Conservation (phyloP, 1,140 invertebrate genomes). For the Drosophila eugracilis region DNA sequence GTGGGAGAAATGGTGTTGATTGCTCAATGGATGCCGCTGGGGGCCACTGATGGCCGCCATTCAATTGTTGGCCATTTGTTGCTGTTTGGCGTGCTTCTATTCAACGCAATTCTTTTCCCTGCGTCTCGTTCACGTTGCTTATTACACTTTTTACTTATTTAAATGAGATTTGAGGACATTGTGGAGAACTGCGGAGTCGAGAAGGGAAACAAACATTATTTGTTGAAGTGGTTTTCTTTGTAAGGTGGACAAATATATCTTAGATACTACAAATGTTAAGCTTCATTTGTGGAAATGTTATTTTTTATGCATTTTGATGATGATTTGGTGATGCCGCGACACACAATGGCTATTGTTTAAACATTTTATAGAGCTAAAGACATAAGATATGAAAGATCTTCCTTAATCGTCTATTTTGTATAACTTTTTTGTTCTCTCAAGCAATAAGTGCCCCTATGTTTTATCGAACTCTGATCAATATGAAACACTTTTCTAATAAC, state of each 20-base stretch:
- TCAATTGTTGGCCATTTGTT: conserved; percentile 85
- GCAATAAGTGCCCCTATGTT: too few species aligned
- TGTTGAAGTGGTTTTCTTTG: conserved; percentile 9
- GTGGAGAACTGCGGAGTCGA: conserved; percentile 30
- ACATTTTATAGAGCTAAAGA: too few species aligned
- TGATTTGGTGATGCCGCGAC: background rate
- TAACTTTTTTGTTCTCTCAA: too few species aligned
- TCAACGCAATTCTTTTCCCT: conserved; percentile 17
- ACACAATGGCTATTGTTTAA: too few species aligned
- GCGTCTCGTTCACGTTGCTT: conserved; percentile 23
- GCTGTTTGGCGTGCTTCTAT: conserved; percentile 38
- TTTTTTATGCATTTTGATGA: background rate
- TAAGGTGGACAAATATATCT: too few species aligned
- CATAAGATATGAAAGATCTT: too few species aligned
- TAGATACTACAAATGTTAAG: too few species aligned
- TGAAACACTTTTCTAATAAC: too few species aligned
- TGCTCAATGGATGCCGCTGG: conserved; percentile 89
- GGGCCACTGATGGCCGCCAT: conserved; percentile 93
- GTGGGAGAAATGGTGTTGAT: conserved; percentile 80
- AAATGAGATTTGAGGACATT: conserved; percentile 48
- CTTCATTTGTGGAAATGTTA: too few species aligned
- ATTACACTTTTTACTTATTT: conserved; percentile 51
- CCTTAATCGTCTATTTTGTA: too few species aligned
- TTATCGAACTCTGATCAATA: too few species aligned
- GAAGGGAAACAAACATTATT: conserved; percentile 4